phyloP scores from a whole-genome alignment of 2,888 invertebrate genomes.

The Nebria brevicollis region DNA sequence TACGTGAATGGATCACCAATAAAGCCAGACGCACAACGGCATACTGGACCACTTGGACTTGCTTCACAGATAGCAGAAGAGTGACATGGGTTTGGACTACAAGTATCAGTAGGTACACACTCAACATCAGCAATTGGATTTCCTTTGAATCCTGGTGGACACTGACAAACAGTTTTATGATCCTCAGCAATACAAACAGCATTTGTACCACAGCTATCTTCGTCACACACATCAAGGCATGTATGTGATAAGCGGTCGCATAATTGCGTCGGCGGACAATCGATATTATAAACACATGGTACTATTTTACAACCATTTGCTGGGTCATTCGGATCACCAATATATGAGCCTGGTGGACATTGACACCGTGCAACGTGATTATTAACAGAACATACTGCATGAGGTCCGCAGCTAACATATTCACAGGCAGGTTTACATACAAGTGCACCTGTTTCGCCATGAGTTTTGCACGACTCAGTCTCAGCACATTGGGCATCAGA shows the following conservation, averaged over 20 bases:
- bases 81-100: slow-evolving; percentile 84
- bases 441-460: slow-evolving; percentile 67
- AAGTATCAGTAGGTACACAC: slow-evolving; percentile 77
- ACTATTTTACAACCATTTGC: slow-evolving; percentile 80
- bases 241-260: slow-evolving; percentile 86
- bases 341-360: slow-evolving; percentile 87
- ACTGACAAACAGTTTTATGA: slow-evolving; percentile 84
- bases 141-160: slow-evolving; percentile 83
- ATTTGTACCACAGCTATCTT: slow-evolving; percentile 85
- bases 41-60: slow-evolving; percentile 74
- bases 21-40: slow-evolving; percentile 80
- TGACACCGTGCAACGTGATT: slow-evolving; percentile 91
- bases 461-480: slow-evolving; percentile 78
- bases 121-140: slow-evolving; percentile 87
- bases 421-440: slow-evolving; percentile 84
- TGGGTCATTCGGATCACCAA: slow-evolving; percentile 85
- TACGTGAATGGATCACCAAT: slow-evolving; percentile 79
- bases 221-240: slow-evolving; percentile 83
- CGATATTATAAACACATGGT: slow-evolving; percentile 87
- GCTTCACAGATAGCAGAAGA: slow-evolving; percentile 81
- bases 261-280: slow-evolving; percentile 81
- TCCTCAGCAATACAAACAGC: slow-evolving; percentile 89
- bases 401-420: slow-evolving; percentile 81
- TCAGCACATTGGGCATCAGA: slow-evolving; percentile 86
- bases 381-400: slow-evolving; percentile 87